These are phyloP conservation scores for Diadema setosum DNA, from an alignment of 35 echinoderm and acorn worm genomes.

Conservation along the genomic window DNA sequence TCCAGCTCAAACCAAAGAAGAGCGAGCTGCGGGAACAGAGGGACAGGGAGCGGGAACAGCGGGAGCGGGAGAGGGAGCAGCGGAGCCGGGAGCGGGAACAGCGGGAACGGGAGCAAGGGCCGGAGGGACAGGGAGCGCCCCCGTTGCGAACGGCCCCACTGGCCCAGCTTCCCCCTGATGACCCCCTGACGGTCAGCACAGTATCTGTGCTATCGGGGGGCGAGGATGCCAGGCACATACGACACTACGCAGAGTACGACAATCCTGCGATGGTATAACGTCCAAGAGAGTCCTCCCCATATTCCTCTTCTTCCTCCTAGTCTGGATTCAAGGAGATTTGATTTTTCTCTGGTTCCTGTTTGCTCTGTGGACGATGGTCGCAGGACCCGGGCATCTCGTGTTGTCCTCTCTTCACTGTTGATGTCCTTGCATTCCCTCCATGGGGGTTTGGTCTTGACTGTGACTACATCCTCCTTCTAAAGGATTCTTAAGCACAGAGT, in stretches of 20 bases:
- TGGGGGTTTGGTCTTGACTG: too few relatives aligned
- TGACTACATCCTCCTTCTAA: too few relatives aligned
- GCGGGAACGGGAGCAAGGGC: background rate
- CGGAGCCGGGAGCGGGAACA: background rate
- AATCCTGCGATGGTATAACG: slow-evolving; percentile 64
- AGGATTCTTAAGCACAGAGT: too few relatives aligned
- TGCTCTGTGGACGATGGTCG: too few relatives aligned
- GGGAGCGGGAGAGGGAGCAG: background rate
- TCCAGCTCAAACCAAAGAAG: slow-evolving; percentile 47
- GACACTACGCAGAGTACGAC: slow-evolving; percentile 13
- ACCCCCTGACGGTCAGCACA: background rate
- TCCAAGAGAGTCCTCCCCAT: background rate
- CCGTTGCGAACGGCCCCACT: background rate
- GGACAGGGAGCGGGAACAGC: background rate
- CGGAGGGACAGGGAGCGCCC: background rate
- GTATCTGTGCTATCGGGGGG: too few relatives aligned
- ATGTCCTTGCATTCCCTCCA: too few relatives aligned
- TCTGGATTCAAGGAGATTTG: too few relatives aligned
- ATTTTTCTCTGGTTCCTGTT: too few relatives aligned
- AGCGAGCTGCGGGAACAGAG: background rate
- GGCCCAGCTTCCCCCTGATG: background rate
- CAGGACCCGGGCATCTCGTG: too few relatives aligned
- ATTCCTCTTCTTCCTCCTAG: background rate
- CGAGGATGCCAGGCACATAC: slow-evolving; percentile 1
- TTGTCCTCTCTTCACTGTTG: too few relatives aligned